Percentiles rank a stretch among this genome's conserved stretches.
These are phyloP conservation scores for Pomatorhinus ruficollis DNA, from an alignment of 2,113 vertebrate genomes.

Conservation along the genomic window DNA sequence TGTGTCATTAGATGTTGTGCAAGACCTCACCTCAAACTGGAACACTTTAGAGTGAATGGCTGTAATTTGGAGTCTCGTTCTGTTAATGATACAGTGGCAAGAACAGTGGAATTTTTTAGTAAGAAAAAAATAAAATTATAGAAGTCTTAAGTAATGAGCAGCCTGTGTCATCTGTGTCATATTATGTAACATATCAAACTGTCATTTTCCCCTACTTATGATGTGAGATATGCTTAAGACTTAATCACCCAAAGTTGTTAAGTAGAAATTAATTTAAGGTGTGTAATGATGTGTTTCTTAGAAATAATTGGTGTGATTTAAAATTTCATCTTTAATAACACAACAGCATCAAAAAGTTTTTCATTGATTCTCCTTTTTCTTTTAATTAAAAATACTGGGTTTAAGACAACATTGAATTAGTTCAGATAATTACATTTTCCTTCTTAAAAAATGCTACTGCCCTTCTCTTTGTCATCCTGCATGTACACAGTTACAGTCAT, in stretches of 20 bases:
- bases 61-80: conserved; percentile 41
- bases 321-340: conserved; percentile 22
- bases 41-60: not conserved
- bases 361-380: not conserved
- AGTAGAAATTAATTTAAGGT: conserved; percentile 36
- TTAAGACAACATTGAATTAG: not conserved
- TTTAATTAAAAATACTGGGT: not conserved
- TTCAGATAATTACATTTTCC: not conserved
- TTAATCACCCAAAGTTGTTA: conserved; percentile 25
- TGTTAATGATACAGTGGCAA: conserved; percentile 22
- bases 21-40: conserved; percentile 44
- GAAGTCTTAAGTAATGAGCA: conserved; percentile 16
- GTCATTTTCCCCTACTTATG: not conserved
- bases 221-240: conserved; percentile 1
- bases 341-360: not conserved
- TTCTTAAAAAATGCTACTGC: not conserved
- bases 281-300: not conserved
- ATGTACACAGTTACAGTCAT: not conserved
- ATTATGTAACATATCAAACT: conserved; percentile 5
- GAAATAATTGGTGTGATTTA: conserved; percentile 5
- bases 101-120: conserved; percentile 29
- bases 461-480: not conserved
- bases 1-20: conserved; percentile 43
- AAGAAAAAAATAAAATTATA: conserved; percentile 13
- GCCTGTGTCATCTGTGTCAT: not conserved